A percentile compares a stretch with the other conserved stretches of the same genome.
These are phyloP conservation scores for Sebastes schlegelii DNA, from an alignment of 2,113 vertebrate species.

Conservation along the genomic window DNA sequence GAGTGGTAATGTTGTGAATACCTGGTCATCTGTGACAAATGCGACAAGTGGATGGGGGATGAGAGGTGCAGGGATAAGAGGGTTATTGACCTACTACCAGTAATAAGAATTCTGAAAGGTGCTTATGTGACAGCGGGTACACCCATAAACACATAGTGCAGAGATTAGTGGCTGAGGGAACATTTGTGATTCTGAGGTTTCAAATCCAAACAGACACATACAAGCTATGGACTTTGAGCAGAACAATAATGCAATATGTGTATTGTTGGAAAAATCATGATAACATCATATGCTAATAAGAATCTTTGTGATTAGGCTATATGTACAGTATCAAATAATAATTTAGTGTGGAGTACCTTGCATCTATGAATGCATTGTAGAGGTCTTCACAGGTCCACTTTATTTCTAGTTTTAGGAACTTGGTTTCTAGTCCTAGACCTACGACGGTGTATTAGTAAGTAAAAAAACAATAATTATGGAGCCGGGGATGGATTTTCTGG, in stretches of 20 bases:
- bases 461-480: no score
- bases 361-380: background rate
- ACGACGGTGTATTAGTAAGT: no score
- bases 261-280: no score
- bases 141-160: background rate
- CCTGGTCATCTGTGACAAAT: background rate
- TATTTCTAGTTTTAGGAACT: background rate
- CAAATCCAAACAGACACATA: background rate
- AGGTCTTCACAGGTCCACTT: background rate
- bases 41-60: conserved; percentile 7
- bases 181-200: background rate
- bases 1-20: conserved; percentile 27
- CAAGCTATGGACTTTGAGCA: no score
- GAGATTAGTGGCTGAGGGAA: no score
- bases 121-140: conserved; percentile 1
- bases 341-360: background rate
- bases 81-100: conserved; percentile 13
- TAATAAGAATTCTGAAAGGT: conserved; percentile 17
- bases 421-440: no score
- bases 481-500: no score
- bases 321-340: background rate
- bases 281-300: no score
- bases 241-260: background rate
- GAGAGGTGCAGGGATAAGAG: background rate
- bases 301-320: background rate